Evolutionary conservation across 1,140 invertebrate species (phyloP), one percentile per base, ranked within the genome.

Genomic region (Drosophila tristis): DNA sequence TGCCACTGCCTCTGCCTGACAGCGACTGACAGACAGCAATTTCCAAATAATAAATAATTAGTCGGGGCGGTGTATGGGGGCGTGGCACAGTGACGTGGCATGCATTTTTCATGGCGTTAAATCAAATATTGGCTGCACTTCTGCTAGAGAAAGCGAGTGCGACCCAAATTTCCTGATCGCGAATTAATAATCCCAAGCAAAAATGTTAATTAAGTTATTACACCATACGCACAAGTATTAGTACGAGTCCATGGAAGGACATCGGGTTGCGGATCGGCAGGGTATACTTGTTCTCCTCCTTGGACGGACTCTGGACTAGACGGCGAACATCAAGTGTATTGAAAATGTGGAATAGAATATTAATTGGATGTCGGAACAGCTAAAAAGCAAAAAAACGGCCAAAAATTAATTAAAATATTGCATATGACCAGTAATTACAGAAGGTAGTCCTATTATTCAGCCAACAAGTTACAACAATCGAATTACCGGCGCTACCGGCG

Each of bases 21-120:
- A 87, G 84, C 84, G 84, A 63, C 84, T 89, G 84, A 89, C 84
- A 89, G 84, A 89, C 84, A 89, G 82, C 84, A 89, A 89, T 89
- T 89, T 85, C 84, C 84, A 89, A 89, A 89, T 89, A 89, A 89
- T 89, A 89, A 89, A 89, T 89, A 89, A 89, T 89, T 89, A 89
- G 84, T 78, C 63, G 45, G 82, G 57, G 74, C 53, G 73, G 56
- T 51, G n/a, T 43, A 53, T 35, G 50, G 35, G 62, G 84, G 84
- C 84, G 84, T 84, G 85, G 58, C 74, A 62, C 77, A 60, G 58
- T 81, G 78, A 80, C 74, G 67, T 86, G 81, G 54, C 77, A 39
- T 80, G 82, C 82, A 89, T 84, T 78, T 78, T 78, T 78, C 57
- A 62, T 78, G 66, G 75, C 75, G 66, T 78, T 84, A 89, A 89